Evolutionary conservation across 2,797 vertebrate species (phyloP).

Genomic region (Adelosebastes latens): DNA sequence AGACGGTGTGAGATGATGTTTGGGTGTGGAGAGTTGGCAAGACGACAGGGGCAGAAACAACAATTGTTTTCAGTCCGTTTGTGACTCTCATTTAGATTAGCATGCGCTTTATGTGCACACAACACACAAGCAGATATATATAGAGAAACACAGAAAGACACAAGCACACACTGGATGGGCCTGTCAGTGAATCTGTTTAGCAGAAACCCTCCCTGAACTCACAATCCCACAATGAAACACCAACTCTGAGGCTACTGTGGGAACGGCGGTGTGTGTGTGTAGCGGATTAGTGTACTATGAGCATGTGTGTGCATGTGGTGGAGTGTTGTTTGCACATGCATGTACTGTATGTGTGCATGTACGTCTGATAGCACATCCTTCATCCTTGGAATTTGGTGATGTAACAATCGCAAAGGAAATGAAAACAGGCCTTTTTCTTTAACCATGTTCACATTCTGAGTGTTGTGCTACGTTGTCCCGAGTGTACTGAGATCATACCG

Average conservation of each 20-base stretch:
- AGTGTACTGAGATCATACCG: constrained; percentile 38
- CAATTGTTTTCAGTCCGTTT: not conserved
- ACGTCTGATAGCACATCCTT: not conserved
- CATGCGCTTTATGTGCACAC: not conserved
- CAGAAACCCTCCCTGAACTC: constrained; percentile 4
- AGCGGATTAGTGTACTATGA: not conserved
- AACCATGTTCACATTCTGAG: constrained; percentile 5
- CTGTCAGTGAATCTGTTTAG: constrained; percentile 1
- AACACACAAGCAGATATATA: not conserved
- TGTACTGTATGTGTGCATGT: not conserved
- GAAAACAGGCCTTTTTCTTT: not conserved
- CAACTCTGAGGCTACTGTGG: constrained; percentile 17
- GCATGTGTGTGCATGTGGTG: not conserved
- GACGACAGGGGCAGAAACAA: not conserved
- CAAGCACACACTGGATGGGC: not conserved
- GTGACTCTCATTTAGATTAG: not conserved
- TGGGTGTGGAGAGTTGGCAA: constrained; percentile 2
- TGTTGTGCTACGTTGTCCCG: constrained; percentile 8
- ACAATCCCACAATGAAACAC: constrained; percentile 1
- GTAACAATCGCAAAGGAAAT: constrained; percentile 3
- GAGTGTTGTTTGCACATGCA: not conserved
- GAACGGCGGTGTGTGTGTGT: not conserved
- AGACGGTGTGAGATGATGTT: not conserved
- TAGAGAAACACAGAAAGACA: not conserved
- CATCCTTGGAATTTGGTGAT: not conserved